Percentiles rank a stretch among this genome's conserved stretches.
phyloP scores from a whole-genome alignment of 1,140 invertebrate species.

The Lordiphosa stackelbergi region DNA sequence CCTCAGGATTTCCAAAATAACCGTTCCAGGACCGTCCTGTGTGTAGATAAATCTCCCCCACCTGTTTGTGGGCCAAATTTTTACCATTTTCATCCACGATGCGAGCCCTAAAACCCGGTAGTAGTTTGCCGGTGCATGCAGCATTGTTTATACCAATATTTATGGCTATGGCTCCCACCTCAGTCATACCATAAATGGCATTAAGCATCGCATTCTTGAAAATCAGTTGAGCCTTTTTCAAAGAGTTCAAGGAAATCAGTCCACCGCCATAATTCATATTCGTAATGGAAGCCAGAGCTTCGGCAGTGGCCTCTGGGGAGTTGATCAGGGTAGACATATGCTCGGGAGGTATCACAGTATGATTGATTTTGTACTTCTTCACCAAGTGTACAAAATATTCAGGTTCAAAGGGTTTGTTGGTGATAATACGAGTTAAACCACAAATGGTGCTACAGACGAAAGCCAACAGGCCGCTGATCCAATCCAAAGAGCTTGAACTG shows the following conservation, averaged over 20 bases:
- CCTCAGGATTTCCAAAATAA: constrained; percentile 79
- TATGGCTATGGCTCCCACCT: constrained; percentile 45
- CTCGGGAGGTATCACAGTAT: constrained; percentile 40
- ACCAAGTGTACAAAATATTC: constrained; percentile 53
- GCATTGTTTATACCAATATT: constrained; percentile 47
- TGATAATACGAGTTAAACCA: constrained; percentile 59
- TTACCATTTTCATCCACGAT: constrained; percentile 66
- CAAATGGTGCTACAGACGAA: constrained; percentile 43
- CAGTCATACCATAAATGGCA: constrained; percentile 58
- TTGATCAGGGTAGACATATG: constrained; percentile 40
- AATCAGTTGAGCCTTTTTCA: constrained; percentile 44
- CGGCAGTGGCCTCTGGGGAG: constrained; percentile 37
- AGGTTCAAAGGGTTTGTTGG: constrained; percentile 42
- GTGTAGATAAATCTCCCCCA: constrained; percentile 77
- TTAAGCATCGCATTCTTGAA: constrained; percentile 44
- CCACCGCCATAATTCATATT: constrained; percentile 54
- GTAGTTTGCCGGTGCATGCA: constrained; percentile 43
- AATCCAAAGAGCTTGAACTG: constrained; percentile 61
- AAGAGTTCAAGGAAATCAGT: constrained; percentile 19
- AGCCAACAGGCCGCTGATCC: constrained; percentile 60
- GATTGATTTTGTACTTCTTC: constrained; percentile 66
- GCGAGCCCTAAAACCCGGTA: constrained; percentile 41
- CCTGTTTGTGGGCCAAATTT: constrained; percentile 55
- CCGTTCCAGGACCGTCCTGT: constrained; percentile 67
- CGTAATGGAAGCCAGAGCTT: constrained; percentile 40